Evolutionary conservation across 2,113 vertebrate species (phyloP).

Genomic region (Neopipo cinnamomea): DNA sequence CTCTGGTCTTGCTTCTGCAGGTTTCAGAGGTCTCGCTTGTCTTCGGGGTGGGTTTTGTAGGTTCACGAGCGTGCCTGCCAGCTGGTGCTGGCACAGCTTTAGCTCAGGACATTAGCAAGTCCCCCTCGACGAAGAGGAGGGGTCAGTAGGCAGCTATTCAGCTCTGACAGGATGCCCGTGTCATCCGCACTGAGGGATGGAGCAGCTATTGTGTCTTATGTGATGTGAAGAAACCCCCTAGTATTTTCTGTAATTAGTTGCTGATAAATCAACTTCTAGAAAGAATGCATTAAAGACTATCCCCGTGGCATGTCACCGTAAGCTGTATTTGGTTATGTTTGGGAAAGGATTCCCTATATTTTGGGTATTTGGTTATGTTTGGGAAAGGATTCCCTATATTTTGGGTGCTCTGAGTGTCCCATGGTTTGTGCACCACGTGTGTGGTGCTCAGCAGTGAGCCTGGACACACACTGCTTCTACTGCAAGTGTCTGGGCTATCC

Average conservation of each 20-base stretch:
- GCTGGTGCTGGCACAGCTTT: neutral
- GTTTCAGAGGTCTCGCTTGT: neutral
- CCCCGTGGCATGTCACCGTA: neutral
- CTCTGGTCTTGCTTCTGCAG: neutral
- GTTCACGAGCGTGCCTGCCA: neutral
- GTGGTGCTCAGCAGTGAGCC: rapidly evolving
- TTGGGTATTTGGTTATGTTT: neutral
- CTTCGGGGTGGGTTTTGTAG: neutral
- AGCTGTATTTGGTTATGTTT: neutral
- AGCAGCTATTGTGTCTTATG: neutral
- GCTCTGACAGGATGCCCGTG: neutral
- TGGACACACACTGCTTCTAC: rapidly evolving
- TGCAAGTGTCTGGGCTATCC: neutral
- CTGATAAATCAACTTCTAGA: slow-evolving; percentile 20
- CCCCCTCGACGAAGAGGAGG: neutral
- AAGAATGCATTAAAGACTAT: neutral
- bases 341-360: rapidly evolving
- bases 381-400: rapidly evolving
- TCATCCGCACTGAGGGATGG: neutral
- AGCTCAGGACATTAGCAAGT: neutral
- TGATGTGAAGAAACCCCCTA: neutral
- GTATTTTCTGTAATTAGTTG: slow-evolving; percentile 27
- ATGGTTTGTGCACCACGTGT: rapidly evolving
- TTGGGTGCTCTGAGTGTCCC: neutral
- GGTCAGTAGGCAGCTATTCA: slow-evolving; percentile 13